Conservation (phyloP, 1,140 invertebrate species). For the Sipha flava region DNA sequence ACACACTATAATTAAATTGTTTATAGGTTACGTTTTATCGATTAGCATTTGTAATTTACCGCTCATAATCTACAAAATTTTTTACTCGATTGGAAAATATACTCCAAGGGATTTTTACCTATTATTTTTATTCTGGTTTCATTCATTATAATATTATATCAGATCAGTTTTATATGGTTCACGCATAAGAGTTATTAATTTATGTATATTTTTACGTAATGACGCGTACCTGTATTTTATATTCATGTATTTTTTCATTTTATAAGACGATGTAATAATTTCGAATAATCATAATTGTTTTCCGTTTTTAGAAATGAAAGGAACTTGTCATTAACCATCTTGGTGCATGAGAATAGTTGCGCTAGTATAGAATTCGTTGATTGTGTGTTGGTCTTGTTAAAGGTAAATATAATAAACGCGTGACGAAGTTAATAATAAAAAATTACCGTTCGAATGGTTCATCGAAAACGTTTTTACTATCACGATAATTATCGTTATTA, state of each 20-base stretch:
- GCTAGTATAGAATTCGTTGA: constrained; percentile 17
- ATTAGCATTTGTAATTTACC: not conserved
- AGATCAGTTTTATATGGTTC: too few species aligned
- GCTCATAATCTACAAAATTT: too few species aligned
- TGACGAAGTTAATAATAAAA: not conserved
- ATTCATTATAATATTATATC: not conserved
- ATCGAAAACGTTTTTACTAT: not conserved
- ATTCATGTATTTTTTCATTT: not conserved
- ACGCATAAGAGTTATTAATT: not conserved
- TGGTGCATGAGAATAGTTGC: constrained; percentile 18
- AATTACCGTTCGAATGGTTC: not conserved
- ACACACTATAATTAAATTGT: too few species aligned
- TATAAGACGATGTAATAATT: not conserved
- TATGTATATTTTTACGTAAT: not conserved
- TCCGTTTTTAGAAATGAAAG: constrained; percentile 19
- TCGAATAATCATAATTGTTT: not conserved
- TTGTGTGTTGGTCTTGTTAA: constrained; percentile 17
- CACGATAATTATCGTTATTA: not conserved
- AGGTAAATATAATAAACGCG: not conserved
- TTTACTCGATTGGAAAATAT: not conserved
- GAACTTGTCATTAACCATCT: constrained; percentile 8
- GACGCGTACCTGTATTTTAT: not conserved
- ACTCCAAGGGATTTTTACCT: not conserved
- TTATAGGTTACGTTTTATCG: not conserved
- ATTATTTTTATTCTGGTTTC: not conserved